phyloP scores from a whole-genome alignment of 2,113 vertebrate genomes.

The Podarcis raffonei region DNA sequence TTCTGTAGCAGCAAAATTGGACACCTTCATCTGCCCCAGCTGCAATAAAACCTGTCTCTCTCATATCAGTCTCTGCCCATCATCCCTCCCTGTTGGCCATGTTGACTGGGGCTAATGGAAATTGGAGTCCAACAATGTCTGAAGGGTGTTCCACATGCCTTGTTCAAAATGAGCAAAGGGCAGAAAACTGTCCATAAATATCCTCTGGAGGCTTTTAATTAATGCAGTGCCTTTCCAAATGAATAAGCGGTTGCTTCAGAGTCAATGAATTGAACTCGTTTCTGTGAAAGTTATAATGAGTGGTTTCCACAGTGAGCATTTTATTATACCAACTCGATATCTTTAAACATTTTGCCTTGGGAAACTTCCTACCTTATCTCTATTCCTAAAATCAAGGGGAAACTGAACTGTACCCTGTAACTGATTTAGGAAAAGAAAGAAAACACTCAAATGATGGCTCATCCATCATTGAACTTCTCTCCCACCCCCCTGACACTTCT shows the following conservation, averaged over 20 bases:
- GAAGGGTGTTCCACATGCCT: no score
- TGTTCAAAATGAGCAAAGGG: no score
- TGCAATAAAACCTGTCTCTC: no score
- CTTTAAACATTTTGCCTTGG: conserved; percentile 71
- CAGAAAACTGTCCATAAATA: no score
- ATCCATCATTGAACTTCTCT: conserved; percentile 73
- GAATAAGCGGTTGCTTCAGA: conserved; percentile 13
- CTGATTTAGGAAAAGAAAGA: conserved; percentile 78
- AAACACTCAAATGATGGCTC: conserved; percentile 80
- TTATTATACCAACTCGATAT: conserved; percentile 58
- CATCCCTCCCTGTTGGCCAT: no score
- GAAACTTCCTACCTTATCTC: conserved; percentile 74
- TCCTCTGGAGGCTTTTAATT: not conserved
- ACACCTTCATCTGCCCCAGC: no score
- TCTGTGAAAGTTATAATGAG: conserved; percentile 36
- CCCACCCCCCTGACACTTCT: conserved; percentile 67
- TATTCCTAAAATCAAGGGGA: conserved; percentile 79
- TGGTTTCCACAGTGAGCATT: conserved; percentile 46
- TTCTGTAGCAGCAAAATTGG: no score
- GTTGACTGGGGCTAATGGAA: no score
- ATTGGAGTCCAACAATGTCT: no score
- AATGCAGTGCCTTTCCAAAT: conserved; percentile 31
- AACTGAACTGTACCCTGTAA: conserved; percentile 82
- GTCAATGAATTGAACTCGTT: conserved; percentile 32
- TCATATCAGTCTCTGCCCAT: no score